Evolutionary conservation across 2,888 invertebrate genomes (phyloP), one percentile per base, ranked within the genome.

Genomic region (Lysandra bellargus): DNA sequence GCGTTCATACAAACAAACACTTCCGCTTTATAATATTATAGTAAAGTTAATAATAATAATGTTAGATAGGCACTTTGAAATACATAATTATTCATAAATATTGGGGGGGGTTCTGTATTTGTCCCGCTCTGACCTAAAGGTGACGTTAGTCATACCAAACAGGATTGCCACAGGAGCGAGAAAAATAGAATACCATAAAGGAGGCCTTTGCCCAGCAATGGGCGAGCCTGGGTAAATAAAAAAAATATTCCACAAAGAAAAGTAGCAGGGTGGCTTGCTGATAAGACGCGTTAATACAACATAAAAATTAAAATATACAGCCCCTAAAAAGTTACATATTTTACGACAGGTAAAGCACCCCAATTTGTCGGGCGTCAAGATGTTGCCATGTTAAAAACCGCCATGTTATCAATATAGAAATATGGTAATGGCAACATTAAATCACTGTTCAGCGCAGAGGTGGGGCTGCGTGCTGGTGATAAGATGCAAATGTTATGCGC

Each of bases 401-500:
- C 69, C n/a, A 14, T 49, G 57, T 57, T 49, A 30, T 14, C 30
- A 76, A 53, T 76, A 33, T 76, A 76, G 76, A 76, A 76, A 76
- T 76, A 76, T 76, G 76, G 53, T 76, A 76, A 76, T 76, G 53
- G 76, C 53, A 23, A 76, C 76, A 53, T 76, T 76, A 76, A 76
- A 76, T 76, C 76, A 76, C 57, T 76, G 53, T 30, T 57, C 53
- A 76, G 57, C 23, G 5, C 75, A 44, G 49, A 75, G 75, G 75
- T 75, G 75, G 75, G 49, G 75, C 89, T 91, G 91, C 85, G 86
- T 86, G 86, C 85, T 84, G 82, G 83, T 89, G 92, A 92, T 92
- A 92, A 92, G 91, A 92, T 92, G 93, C 91, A 93, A 92, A 93
- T 92, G 81, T 83, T 82, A 83, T 86, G 85, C 88, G 89, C 88